Conservation (phyloP, 2,113 vertebrate species). For the Anas platyrhynchos region DNA sequence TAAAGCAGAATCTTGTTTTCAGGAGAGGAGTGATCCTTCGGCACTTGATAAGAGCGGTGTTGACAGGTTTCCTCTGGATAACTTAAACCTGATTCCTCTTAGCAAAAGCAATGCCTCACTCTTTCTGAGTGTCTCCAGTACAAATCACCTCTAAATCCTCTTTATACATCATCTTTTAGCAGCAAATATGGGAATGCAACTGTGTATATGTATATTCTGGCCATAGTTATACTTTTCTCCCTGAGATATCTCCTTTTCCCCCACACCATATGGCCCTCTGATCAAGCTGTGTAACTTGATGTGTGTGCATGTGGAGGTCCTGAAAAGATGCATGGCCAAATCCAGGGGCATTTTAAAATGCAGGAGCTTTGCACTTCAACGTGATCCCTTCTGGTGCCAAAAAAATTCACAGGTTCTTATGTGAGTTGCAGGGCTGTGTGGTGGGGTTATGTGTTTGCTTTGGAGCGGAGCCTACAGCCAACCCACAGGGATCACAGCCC, state of each 20-base stretch:
- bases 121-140: not conserved
- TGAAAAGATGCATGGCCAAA: not conserved
- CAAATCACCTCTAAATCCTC: not conserved
- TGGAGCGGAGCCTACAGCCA: not conserved
- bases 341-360: not conserved
- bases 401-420: not conserved
- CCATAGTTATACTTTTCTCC: not conserved
- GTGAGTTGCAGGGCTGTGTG: not conserved
- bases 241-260: not conserved
- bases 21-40: not conserved
- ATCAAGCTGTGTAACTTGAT: not conserved
- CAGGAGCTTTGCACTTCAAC: not conserved
- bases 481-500: not conserved
- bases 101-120: not conserved
- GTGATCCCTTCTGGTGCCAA: not conserved
- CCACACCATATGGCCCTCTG: not conserved
- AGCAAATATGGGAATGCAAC: not conserved
- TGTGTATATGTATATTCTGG: not conserved
- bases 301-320: not conserved
- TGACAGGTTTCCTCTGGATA: not conserved
- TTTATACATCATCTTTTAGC: not conserved
- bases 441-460: not conserved
- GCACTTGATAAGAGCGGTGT: not conserved
- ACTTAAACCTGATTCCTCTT: not conserved
- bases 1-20: not conserved